phyloP scores from a whole-genome alignment of 2,888 invertebrate species.

The Scelioninae gen. 1 region DNA sequence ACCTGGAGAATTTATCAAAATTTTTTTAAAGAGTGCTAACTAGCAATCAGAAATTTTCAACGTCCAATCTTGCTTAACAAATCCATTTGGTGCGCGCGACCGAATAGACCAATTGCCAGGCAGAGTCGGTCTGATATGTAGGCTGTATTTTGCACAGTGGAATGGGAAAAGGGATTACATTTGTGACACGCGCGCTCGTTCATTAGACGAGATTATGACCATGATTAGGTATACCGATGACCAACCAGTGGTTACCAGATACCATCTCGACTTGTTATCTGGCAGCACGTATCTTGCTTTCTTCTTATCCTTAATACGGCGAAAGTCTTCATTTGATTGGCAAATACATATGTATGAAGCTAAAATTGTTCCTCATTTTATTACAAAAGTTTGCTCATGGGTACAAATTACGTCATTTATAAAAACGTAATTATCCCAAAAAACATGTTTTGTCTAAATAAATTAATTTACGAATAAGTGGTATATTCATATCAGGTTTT shows the following conservation, averaged over 20 bases:
- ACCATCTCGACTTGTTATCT: constrained; percentile 48
- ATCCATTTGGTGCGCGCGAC: constrained; percentile 31
- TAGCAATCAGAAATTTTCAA: constrained; percentile 18
- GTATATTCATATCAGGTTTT: neutral
- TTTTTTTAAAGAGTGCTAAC: neutral
- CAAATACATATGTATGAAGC: constrained; percentile 35
- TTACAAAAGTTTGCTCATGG: no score
- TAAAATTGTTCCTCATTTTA: constrained; percentile 1
- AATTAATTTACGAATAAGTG: neutral
- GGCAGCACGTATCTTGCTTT: constrained; percentile 47
- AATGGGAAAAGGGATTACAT: constrained; percentile 62
- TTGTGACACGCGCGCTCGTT: constrained; percentile 59
- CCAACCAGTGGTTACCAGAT: constrained; percentile 36
- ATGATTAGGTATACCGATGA: constrained; percentile 65
- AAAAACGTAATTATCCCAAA: no score
- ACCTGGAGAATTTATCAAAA: no score
- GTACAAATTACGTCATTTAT: neutral
- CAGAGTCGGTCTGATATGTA: constrained; percentile 30
- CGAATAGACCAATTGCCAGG: constrained; percentile 34
- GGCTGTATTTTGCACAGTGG: constrained; percentile 27
- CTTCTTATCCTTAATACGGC: constrained; percentile 41
- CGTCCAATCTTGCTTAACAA: constrained; percentile 27
- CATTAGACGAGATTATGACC: constrained; percentile 58
- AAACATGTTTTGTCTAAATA: no score
- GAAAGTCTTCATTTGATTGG: constrained; percentile 40